phyloP scores from a whole-genome alignment of 2,797 vertebrate species.

The Rhinella marina region DNA sequence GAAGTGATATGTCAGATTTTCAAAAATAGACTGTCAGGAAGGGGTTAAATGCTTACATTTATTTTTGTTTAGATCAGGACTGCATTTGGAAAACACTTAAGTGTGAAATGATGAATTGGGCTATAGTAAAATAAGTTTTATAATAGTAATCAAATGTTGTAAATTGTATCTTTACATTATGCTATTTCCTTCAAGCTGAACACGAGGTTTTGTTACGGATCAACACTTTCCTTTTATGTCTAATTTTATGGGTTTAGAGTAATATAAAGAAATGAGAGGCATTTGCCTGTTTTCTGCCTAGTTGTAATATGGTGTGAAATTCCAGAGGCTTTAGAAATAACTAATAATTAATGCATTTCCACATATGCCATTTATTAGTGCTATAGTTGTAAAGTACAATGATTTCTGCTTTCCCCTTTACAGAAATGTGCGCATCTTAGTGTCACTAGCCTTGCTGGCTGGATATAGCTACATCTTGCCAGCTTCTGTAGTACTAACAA shows the following conservation, averaged over 20 bases:
- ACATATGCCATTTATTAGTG: slow-evolving; percentile 31
- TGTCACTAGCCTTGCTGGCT: too few species aligned
- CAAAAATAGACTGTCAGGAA: too few species aligned
- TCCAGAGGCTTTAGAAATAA: not conserved
- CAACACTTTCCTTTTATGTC: slow-evolving; percentile 44
- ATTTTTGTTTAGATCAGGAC: not conserved
- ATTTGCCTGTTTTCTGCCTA: slow-evolving; percentile 33
- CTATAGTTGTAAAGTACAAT: not conserved
- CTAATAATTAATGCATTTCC: slow-evolving; percentile 40
- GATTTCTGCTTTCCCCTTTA: slow-evolving; percentile 16
- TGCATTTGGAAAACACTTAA: not conserved
- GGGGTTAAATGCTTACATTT: not conserved
- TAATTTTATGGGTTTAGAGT: slow-evolving; percentile 51
- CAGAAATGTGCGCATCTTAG: not conserved
- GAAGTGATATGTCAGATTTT: too few species aligned
- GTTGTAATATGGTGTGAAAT: slow-evolving; percentile 20
- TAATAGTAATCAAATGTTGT: slow-evolving; percentile 33
- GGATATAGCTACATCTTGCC: too few species aligned
- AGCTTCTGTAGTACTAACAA: too few species aligned
- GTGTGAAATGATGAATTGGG: slow-evolving; percentile 1
- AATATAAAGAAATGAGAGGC: slow-evolving; percentile 42
- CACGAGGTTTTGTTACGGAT: slow-evolving; percentile 55
- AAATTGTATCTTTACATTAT: slow-evolving; percentile 50
- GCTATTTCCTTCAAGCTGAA: slow-evolving; percentile 34
- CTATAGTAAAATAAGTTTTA: slow-evolving; percentile 43